Evolutionary conservation across 1,140 invertebrate species (phyloP).

Genomic region (Brachionus asplanchnoidis): DNA sequence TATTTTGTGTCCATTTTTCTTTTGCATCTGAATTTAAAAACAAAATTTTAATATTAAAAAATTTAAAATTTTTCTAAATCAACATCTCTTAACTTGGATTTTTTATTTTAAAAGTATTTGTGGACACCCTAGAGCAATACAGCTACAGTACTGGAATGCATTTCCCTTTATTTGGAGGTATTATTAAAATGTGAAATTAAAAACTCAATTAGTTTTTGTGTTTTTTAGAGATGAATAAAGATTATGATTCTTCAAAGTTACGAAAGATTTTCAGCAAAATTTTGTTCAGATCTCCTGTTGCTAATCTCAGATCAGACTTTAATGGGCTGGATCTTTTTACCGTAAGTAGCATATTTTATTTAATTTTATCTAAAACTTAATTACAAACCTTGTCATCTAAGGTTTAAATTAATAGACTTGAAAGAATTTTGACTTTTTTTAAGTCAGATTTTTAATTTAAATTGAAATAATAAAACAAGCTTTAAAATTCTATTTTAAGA

Average conservation of each 20-base stretch:
- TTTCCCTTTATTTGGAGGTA: conserved; percentile 48
- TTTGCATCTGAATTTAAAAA: background rate
- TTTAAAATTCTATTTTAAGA: conserved; percentile 40
- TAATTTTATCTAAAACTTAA: background rate
- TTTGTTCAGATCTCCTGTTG: conserved; percentile 48
- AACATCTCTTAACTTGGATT: background rate
- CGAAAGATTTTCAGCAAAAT: conserved; percentile 14
- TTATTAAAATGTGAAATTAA: too few species aligned
- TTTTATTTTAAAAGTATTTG: conserved; percentile 47
- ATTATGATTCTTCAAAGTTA: background rate
- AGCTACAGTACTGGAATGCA: conserved; percentile 55
- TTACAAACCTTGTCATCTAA: too few species aligned
- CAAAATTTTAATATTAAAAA: too few species aligned
- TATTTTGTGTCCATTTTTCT: conserved; percentile 42
- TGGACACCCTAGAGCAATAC: conserved; percentile 52
- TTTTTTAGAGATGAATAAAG: background rate
- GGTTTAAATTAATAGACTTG: background rate
- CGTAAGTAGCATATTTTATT: background rate
- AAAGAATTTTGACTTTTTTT: background rate
- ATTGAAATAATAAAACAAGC: conserved; percentile 41
- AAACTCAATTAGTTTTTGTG: too few species aligned
- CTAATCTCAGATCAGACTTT: conserved; percentile 47
- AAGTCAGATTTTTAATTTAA: background rate
- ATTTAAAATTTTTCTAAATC: background rate
- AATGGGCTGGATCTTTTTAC: conserved; percentile 50